Percentiles rank a stretch among this genome's conserved stretches.
Evolutionary conservation across 2,113 vertebrate species (phyloP).

Genomic region (Scartelaos histophorus): DNA sequence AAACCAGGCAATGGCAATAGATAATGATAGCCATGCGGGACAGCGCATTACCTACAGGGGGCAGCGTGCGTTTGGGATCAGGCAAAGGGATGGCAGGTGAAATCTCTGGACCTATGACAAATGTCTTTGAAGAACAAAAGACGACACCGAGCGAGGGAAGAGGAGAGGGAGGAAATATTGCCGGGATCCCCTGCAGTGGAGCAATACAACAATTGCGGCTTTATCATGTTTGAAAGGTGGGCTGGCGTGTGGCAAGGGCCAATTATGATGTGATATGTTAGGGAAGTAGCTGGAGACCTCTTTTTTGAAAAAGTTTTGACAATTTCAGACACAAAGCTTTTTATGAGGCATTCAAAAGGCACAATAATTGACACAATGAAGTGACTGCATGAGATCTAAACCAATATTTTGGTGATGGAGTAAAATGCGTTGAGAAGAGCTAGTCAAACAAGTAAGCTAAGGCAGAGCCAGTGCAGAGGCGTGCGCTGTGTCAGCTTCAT

Average conservation of each 20-base stretch:
- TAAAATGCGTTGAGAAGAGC: not conserved
- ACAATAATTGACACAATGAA: conserved; percentile 7
- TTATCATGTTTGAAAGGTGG: conserved; percentile 34
- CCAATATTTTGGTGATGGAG: not conserved
- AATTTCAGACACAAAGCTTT: conserved; percentile 25
- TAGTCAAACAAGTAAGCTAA: not conserved
- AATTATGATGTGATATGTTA: conserved; percentile 29
- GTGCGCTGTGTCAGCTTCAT: not conserved
- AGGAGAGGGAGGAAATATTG: conserved; percentile 15
- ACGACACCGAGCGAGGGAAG: conserved; percentile 12
- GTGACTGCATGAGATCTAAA: conserved; percentile 1
- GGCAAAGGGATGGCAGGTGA: conserved; percentile 35
- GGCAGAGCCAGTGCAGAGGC: not conserved
- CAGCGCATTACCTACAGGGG: conserved; percentile 28
- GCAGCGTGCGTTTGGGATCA: conserved; percentile 12
- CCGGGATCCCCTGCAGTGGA: conserved; percentile 17
- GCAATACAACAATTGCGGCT: conserved; percentile 23
- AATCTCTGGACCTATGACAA: conserved; percentile 39
- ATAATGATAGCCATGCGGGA: conserved; percentile 5
- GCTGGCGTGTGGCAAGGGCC: conserved; percentile 16
- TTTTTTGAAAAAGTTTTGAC: conserved; percentile 19
- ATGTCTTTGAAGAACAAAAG: conserved; percentile 62
- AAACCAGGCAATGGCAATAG: conserved; percentile 26
- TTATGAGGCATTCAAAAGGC: conserved; percentile 23
- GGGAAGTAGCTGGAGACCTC: conserved; percentile 36